Percentiles rank a stretch among this genome's conserved stretches.
Evolutionary conservation across 2,797 vertebrate species (phyloP).

Genomic region (Crax fasciolata): DNA sequence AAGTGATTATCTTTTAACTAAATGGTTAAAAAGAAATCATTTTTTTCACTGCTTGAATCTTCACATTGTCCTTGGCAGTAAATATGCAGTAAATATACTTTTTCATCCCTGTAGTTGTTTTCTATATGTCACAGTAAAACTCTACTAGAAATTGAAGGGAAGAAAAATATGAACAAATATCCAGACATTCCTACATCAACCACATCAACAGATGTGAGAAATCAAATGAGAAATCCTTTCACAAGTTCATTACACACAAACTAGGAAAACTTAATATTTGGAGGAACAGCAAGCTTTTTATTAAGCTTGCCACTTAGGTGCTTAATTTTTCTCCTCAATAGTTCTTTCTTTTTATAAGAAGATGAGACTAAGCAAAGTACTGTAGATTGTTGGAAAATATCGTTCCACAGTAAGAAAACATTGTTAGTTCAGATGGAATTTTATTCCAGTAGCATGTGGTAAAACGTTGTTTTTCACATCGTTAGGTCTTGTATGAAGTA

Average conservation of each 20-base stretch:
- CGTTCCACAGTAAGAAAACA: not conserved
- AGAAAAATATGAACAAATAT: not conserved
- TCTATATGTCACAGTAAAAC: not conserved
- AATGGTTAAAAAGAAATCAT: not conserved
- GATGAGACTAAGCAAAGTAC: not conserved
- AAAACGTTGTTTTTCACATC: constrained; percentile 6
- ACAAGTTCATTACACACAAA: not conserved
- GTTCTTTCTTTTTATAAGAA: not conserved
- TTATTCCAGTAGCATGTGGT: not conserved
- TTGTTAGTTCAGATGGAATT: not conserved
- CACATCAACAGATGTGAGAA: not conserved
- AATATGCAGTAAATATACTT: not conserved
- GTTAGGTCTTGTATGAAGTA: not conserved
- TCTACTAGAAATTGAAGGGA: not conserved
- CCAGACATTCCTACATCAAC: not conserved
- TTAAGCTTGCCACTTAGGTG: not conserved
- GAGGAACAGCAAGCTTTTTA: not conserved
- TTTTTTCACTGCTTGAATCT: not conserved
- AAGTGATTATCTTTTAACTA: not conserved
- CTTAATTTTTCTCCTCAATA: not conserved
- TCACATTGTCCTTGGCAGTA: constrained; percentile 28
- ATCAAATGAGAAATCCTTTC: not conserved
- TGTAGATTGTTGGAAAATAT: not conserved
- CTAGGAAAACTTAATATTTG: not conserved
- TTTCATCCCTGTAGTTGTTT: not conserved